Base-by-base conservation (phyloP, 1,140 invertebrate species). In the Cryptotermes secundus region DNA sequence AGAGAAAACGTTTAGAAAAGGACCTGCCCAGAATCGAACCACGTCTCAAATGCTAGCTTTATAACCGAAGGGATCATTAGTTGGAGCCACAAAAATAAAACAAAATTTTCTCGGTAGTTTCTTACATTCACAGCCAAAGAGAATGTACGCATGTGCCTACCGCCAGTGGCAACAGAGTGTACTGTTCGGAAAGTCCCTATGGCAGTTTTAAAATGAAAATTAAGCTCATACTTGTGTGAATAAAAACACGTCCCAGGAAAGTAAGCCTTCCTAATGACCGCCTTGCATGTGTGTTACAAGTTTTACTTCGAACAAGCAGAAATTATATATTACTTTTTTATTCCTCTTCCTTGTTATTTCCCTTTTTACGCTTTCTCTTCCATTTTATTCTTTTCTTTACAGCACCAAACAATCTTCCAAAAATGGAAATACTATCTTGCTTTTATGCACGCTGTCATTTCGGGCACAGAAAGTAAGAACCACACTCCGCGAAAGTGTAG, bases 161-260 rank as follows among this genome's bases (percentile, higher is more conserved):
- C 1, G 59, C n/a, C 31, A 72, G 31, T 31, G n/a, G 26, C 59
- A 72, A n/a, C 59, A 14, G 3, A 72, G 59, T 72, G 26, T n/a
- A 72, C 59, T 14, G 7, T 72, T 31, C 59, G 59, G n/a, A 14
- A 72, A 72, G 59, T 72, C 59, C 59, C 59, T 72, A 31, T 72
- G 59, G 59, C 59, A 72, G 59, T 72, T 72, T 72, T 72, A 72
- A 72, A 72, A 72, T 72, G 4, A 72, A 72, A 72, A 72, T 72
- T 72, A 72, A 72, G n/a, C 59, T 72, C n/a, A 72, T n/a, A 72
- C 59, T 72, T 72, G 59, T 72, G n/a, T 72, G 59, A 72, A 72
- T 72, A 72, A 72, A 72, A 72, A 72, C 59, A 72, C 59, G 59
- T 72, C 26, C 26, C 59, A 72, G n/a, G 26, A 31, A n/a, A 72